Base-by-base conservation (phyloP, 2,797 vertebrate genomes). In the Bryconaethiops microstoma region DNA sequence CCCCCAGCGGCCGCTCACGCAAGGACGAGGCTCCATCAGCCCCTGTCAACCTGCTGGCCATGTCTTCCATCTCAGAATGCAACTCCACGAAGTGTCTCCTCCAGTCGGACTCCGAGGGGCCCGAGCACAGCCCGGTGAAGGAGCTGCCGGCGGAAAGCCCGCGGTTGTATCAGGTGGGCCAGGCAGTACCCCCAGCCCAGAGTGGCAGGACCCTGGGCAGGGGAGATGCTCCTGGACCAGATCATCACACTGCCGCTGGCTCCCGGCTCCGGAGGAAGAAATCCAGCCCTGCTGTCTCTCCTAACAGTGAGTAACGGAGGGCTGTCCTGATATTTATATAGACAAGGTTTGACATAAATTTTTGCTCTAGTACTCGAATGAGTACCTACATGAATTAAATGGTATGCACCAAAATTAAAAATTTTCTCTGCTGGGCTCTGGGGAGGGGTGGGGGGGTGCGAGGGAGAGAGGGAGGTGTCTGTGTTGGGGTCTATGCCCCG, bases 61-160 rank as follows among this genome's bases (percentile, higher is more conserved):
- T 95, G 93, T 94, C 96, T 1, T 95, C 96, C 88, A 94, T 96
- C 35, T 88, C 90, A 60, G 94, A 95, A 80, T 93, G 93, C 88
- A 91, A 94, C 90, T 97, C 96, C 88, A 95, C 94, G 12, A 96
- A 94, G 91, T 96, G 95, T 78, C 92, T 97, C 35, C 87, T 96
- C 63, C 96, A 94, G 5, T 77, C 92, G 0, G 92, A 92, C 17
- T 86, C 48, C 0, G 93, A 93, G 60, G 92, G 91, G 62, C 76
- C 87, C 0, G 87, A 88, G 59, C 74, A 54, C 0, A 79, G 79
- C 60, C 83, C 89, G 0, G 82, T 74, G 40, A 86, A 81, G 4
- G 88, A 89, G 76, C 55, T 65, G 0, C 88, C 89, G 50, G 60
- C 74, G 0, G 82, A 55, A 77, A 81, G 67, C 78, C 82, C 76